Evolutionary conservation across 2,797 vertebrate species (phyloP), one percentile per base, ranked within the genome.

Genomic region (Naso thynnoides): DNA sequence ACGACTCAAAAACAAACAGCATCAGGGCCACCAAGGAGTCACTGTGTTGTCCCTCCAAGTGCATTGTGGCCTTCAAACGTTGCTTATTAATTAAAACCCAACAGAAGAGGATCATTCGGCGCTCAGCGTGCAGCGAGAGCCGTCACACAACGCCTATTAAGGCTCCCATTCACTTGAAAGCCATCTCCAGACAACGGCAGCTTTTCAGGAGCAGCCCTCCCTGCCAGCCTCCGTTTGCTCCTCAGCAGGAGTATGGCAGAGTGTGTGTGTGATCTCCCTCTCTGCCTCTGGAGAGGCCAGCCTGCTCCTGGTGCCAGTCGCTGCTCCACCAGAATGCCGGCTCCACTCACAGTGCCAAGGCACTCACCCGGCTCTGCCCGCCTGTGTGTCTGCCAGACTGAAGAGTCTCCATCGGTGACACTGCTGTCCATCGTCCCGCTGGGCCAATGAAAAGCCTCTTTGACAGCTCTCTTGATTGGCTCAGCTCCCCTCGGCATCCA

Each of bases 391-490:
- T 93, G 92, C 92, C 92, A 93, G 89, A 58, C 82, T 86, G 82
- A 86, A 78, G 90, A 83, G 88, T 83, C 84, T 74, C 84, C 87
- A 72, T 86, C 83, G 67, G 85, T 83, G 87, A 86, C 76, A 42
- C 84, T 82, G 86, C 83, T 85, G 89, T 85, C 86, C 86, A 73
- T 79, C 87, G 70, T 88, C 91, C 88, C 63, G 86, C 84, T n/a
- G 89, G 57, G 86, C 80, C 67, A n/a, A 62, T 93, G 91, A 92
- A 93, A 92, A 91, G 90, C 78, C 54, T 73, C 85, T 89, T 90
- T 92, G 93, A 94, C 90, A 89, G 92, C 88, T 93, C 86, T 91
- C 78, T 91, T 91, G 88, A 92, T 91, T 79, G 86, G 80, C 84
- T 68, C 39, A 7, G 39, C 78, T 84, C 83, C n/a, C 83, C 50